Evolutionary conservation across 2,797 vertebrate genomes (phyloP).

Genomic region (Meriones psammophilus): DNA sequence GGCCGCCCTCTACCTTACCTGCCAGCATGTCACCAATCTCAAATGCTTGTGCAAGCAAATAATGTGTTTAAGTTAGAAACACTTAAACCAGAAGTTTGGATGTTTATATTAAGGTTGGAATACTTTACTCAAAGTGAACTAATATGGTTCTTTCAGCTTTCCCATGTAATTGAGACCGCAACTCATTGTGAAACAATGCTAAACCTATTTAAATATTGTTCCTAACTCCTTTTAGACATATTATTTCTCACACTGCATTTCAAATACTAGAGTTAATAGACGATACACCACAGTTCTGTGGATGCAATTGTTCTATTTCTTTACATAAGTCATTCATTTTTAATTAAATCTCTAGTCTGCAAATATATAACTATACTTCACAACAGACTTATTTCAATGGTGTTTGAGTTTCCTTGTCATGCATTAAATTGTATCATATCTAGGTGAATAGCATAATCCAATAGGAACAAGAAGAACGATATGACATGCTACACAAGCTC

Average conservation of each 20-base stretch:
- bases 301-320: constrained; percentile 77
- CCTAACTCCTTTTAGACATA: constrained; percentile 52
- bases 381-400: constrained; percentile 76
- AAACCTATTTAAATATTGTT: constrained; percentile 71
- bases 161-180: constrained; percentile 55
- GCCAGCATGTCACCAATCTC: neutral
- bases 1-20: neutral
- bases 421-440: constrained; percentile 77
- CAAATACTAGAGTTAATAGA: constrained; percentile 71
- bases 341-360: constrained; percentile 80
- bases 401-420: constrained; percentile 79
- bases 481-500: neutral
- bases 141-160: constrained; percentile 57
- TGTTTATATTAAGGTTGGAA: constrained; percentile 43
- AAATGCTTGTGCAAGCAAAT: neutral
- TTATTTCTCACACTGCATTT: constrained; percentile 61
- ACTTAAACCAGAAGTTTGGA: constrained; percentile 25
- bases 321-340: constrained; percentile 81
- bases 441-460: constrained; percentile 61
- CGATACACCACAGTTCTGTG: neutral
- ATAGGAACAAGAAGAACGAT: constrained; percentile 52
- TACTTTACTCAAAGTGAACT: constrained; percentile 17
- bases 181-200: constrained; percentile 66
- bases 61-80: constrained; percentile 36
- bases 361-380: constrained; percentile 80